Evolutionary conservation across 1,140 invertebrate species (phyloP).

Genomic region (Hylyphantes graminicola): DNA sequence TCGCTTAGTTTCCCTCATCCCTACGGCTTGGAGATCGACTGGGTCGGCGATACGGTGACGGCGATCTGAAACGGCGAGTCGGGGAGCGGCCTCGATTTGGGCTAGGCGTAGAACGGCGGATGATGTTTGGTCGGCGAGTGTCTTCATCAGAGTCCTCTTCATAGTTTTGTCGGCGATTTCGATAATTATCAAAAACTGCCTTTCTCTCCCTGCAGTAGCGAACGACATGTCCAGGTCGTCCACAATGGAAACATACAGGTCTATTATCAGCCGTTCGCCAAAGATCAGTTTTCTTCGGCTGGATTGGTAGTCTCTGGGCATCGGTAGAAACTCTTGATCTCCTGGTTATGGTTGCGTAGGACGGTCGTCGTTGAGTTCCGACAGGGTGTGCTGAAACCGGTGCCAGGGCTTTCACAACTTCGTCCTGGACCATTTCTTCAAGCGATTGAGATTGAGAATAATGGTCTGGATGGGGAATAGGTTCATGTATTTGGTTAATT

Average conservation of each 20-base stretch:
- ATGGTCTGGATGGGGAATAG: neutral
- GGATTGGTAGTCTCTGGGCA: neutral
- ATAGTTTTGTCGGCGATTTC: neutral
- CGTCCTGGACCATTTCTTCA: neutral
- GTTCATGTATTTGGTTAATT: neutral
- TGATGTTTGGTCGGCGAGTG: neutral
- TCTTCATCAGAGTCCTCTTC: neutral
- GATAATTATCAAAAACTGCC: neutral
- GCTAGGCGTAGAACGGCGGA: neutral
- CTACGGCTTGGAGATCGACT: neutral
- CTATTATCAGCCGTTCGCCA: neutral
- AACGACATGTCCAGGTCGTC: slow-evolving; percentile 2
- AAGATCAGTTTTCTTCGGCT: slow-evolving; percentile 8
- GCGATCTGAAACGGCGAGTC: neutral
- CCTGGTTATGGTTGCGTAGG: neutral
- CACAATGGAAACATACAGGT: neutral
- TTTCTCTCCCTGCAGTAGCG: slow-evolving; percentile 2
- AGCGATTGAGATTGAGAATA: neutral
- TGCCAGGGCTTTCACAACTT: neutral
- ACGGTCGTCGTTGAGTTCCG: neutral
- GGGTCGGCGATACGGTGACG: neutral
- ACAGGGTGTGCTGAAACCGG: neutral
- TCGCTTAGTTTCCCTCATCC: slow-evolving; percentile 8
- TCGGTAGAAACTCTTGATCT: neutral
- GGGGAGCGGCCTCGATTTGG: neutral